Conservation (phyloP, 2,113 vertebrate genomes). For the Sebastes fasciatus region DNA sequence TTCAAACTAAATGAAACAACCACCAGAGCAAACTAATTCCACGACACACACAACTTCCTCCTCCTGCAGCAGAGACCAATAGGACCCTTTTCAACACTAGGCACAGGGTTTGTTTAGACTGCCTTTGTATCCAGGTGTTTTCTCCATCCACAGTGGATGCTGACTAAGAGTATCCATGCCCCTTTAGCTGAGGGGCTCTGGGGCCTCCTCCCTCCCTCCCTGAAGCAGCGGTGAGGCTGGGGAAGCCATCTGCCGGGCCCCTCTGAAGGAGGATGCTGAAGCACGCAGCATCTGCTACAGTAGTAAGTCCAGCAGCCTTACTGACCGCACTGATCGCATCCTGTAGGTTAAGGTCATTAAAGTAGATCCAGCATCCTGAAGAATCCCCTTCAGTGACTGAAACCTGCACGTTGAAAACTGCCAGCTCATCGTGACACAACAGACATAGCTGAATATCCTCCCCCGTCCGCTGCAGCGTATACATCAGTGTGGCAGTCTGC, state of each 20-base stretch:
- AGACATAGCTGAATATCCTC: conserved; percentile 24
- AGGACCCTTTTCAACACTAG: conserved; percentile 43
- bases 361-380: conserved; percentile 54
- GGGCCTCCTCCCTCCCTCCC: conserved; percentile 51
- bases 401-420: conserved; percentile 25
- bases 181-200: conserved; percentile 37
- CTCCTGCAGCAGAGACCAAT: conserved; percentile 7
- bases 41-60: background rate
- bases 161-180: conserved; percentile 68
- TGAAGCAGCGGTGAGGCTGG: conserved; percentile 63
- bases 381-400: conserved; percentile 45
- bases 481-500: background rate
- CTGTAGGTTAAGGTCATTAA: conserved; percentile 54
- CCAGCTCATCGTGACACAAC: conserved; percentile 44
- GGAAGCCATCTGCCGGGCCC: conserved; percentile 72
- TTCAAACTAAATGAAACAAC: background rate
- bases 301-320: conserved; percentile 27
- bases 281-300: conserved; percentile 67
- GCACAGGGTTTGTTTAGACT: conserved; percentile 57
- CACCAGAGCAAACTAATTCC: background rate
- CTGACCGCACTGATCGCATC: conserved; percentile 40
- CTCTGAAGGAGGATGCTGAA: conserved; percentile 44
- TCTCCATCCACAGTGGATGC: conserved; percentile 67
- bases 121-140: conserved; percentile 72
- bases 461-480: background rate